Evolutionary conservation across 2,888 invertebrate genomes (phyloP), one percentile per base, ranked within the genome.

Genomic region (Acrobasis consociella): DNA sequence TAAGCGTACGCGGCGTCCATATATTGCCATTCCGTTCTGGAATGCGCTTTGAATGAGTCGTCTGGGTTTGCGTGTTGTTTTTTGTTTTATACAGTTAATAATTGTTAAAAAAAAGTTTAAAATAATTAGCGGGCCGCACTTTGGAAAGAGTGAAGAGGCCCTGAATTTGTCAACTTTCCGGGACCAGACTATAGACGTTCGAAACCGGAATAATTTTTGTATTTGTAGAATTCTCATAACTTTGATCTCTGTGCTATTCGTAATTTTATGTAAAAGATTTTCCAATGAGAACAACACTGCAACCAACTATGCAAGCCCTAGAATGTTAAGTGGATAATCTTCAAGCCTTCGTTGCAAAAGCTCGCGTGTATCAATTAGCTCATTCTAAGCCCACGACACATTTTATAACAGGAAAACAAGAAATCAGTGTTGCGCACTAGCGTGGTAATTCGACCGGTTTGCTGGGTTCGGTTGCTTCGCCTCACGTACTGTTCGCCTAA

Each of bases 391-490:
- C 38, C 37, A 17, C 49, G 60, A 17, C 50, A 60, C 60, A 60
- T 50, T 49, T 46, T 49, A 49, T 50, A 60, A 50, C 60, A 60
- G 60, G 60, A 60, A 60, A 60, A 60, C 60, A 8, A 51, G 50
- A 38, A 39, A 49, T 38, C 17, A 56, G 15, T 13, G 11, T 16
- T n/a, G 22, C 60, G 50, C 39, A 39, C 16, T 50, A 9, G 37
- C n/a, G 51, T 42, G 38, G 39, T 51, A 39, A 22, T 22, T n/a
- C 42, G 13, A 22, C 60, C 39, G 60, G 60, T 60, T 51, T 5
- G 13, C 46, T 46, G 31, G 31, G 31, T 31, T 31, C 8, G 31
- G 31, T 31, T 31, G 31, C 31, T 31, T 31, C 31, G 31, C 31
- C 31, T 31, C 31, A 31, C 31, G 22, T 5, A 31, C 49, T 31